Evolutionary conservation across 1,140 invertebrate genomes (phyloP), one percentile per base, ranked within the genome.

Genomic region (Drosophila lacteicornis): DNA sequence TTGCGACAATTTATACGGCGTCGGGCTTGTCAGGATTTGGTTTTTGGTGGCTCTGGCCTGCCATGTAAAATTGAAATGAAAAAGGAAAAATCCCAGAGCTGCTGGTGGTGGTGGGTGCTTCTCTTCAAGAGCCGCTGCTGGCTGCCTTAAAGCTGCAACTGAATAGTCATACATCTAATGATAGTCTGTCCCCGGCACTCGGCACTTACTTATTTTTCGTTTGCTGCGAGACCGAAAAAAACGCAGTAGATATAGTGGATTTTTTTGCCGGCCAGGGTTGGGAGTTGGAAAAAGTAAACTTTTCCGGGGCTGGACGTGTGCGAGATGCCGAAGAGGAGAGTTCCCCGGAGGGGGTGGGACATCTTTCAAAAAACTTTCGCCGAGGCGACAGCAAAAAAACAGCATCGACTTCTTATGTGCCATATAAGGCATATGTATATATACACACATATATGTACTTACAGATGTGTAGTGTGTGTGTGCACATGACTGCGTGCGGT

Each of bases 321-420:
- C 80, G 79, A 42, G 79, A 42, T 19, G 46, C 55, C 47, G 19
- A 55, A 22, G 12, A 38, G 12, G 60, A 33, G 45, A 22, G 45
- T 25, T 38, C 36, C 55, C 15, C 33, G 9, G 9, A 2, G 67
- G 55, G 60, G 79, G 69, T 57, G 67, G 80, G 63, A 78, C 80
- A 87, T 87, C 84, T 88, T 88, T 88, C 80, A 90, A 88, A 88
- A 88, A 88, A 87, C 79, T 90, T 87, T 84, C 67, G 74, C 47
- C 69, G 47, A 55, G 67, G 79, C 80, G 85, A 90, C 85, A 82
- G 85, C 77, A 90, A 90, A 84, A 83, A 84, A 84, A 90, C 66
- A 81, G 59, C 60, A 67, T 58, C 61, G 42, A 73, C 60, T 67
- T 63, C 63, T 69, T 82, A 79, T 82, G 47, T 82, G 51, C 63